Percentiles rank a stretch among this genome's conserved stretches.
phyloP scores from a whole-genome alignment of 2,888 invertebrate species.

The Patella caerulea region DNA sequence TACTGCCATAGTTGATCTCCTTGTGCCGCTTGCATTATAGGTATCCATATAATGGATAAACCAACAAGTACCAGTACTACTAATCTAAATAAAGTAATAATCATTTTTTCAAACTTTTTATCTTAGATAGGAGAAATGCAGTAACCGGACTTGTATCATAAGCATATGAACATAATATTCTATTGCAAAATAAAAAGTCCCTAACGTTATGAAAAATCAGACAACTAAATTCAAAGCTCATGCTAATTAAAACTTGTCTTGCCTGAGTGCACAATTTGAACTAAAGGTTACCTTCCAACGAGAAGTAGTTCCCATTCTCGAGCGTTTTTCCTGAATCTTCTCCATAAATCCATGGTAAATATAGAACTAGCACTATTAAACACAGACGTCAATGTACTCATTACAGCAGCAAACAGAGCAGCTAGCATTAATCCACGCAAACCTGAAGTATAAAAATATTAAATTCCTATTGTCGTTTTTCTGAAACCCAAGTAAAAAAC shows the following conservation, averaged over 20 bases:
- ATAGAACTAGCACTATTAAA: slow-evolving; percentile 39
- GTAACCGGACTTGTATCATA: too few species aligned
- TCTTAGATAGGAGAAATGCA: too few species aligned
- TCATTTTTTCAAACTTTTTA: too few species aligned
- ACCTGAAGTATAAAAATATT: slow-evolving; percentile 16
- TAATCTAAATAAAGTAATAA: slow-evolving; percentile 17
- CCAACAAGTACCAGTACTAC: slow-evolving; percentile 33
- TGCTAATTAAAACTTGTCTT: too few species aligned
- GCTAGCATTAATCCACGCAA: slow-evolving; percentile 37
- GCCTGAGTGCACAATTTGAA: too few species aligned
- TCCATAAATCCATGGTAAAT: slow-evolving; percentile 40
- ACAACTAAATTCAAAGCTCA: too few species aligned
- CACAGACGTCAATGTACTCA: slow-evolving; percentile 38
- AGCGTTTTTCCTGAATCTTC: slow-evolving; percentile 24
- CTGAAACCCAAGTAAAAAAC: too few species aligned
- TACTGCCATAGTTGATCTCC: slow-evolving; percentile 55
- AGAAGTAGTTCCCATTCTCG: slow-evolving; percentile 31
- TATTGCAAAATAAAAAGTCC: too few species aligned
- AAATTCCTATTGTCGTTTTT: too few species aligned
- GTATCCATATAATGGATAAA: slow-evolving; percentile 35
- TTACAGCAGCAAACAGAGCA: slow-evolving; percentile 36
- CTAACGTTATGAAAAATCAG: too few species aligned
- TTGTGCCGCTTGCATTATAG: slow-evolving; percentile 39
- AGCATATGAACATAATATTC: too few species aligned
- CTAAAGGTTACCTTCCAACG: slow-evolving; percentile 19